Percentiles rank a stretch among this genome's conserved stretches.
These are phyloP conservation scores for Listrodromus nycthemerus DNA, from an alignment of 2,888 invertebrate genomes.

Conservation along the genomic window DNA sequence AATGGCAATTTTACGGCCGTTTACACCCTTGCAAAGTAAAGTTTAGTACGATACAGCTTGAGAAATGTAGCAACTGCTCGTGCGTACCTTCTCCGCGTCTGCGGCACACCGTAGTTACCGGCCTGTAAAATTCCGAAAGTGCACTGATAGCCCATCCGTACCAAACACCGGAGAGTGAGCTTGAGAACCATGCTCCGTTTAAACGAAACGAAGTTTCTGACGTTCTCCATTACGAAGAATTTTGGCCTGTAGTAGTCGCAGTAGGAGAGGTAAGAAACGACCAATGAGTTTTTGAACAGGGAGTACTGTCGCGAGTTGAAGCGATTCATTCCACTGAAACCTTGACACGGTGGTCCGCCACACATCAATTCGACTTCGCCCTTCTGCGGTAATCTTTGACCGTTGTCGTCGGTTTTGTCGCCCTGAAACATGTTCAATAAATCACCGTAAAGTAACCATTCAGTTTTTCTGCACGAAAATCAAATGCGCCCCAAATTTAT, in stretches of 20 bases:
- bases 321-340: constrained; percentile 95
- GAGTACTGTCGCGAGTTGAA: constrained; percentile 94
- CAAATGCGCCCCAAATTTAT: constrained; percentile 9
- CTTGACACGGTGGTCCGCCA: constrained; percentile 96
- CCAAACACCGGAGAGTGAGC: constrained; percentile 90
- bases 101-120: constrained; percentile 94
- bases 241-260: constrained; percentile 94
- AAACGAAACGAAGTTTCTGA: constrained; percentile 93
- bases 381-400: constrained; percentile 88
- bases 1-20: neutral
- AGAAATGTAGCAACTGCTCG: neutral
- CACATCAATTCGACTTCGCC: constrained; percentile 94
- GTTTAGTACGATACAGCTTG: too few relatives aligned
- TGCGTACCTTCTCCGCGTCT: constrained; percentile 89
- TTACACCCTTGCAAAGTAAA: too few relatives aligned
- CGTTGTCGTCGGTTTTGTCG: constrained; percentile 85
- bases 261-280: constrained; percentile 92
- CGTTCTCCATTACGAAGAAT: constrained; percentile 94
- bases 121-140: constrained; percentile 95
- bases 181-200: constrained; percentile 93
- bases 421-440: constrained; percentile 81
- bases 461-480: constrained; percentile 8
- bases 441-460: neutral
- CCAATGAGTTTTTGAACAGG: constrained; percentile 93
- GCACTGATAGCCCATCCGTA: constrained; percentile 95